A percentile compares a stretch with the other conserved stretches of the same genome.
These are phyloP conservation scores for Micropoecilia bifurca DNA, from an alignment of 2,797 vertebrate genomes.

Conservation along the genomic window DNA sequence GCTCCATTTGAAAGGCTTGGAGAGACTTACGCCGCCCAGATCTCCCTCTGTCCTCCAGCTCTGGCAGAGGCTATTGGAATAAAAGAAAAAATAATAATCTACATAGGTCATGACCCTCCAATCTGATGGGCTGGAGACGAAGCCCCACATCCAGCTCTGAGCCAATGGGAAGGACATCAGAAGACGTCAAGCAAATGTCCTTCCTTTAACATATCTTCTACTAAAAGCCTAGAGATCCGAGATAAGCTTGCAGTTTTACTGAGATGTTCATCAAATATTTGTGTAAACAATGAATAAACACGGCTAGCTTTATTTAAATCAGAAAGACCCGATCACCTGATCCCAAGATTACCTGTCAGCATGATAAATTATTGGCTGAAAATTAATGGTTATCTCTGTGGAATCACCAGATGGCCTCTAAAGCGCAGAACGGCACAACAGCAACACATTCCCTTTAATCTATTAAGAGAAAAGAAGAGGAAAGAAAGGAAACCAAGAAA, in stretches of 20 bases:
- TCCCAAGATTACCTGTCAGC: background rate
- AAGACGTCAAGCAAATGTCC: background rate
- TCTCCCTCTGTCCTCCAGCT: background rate
- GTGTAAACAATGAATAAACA: background rate
- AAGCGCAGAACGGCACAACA: background rate
- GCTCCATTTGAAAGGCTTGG: background rate
- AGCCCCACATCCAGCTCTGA: background rate
- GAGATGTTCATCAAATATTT: background rate
- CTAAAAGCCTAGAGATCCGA: background rate
- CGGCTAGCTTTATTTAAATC: background rate
- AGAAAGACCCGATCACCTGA: background rate
- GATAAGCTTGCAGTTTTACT: background rate
- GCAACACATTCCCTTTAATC: background rate
- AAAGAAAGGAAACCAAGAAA: too few species aligned
- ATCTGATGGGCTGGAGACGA: background rate
- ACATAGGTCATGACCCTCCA: constrained; percentile 1
- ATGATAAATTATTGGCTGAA: background rate
- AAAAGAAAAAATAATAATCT: background rate
- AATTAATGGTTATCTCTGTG: background rate
- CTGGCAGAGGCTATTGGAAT: background rate
- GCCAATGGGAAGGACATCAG: background rate
- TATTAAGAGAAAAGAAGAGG: background rate
- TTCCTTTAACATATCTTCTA: background rate
- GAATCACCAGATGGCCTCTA: background rate
- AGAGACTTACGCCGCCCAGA: background rate